Evolutionary conservation across 2,113 vertebrate species (phyloP).

Genomic region (Sminthopsis crassicaudata): DNA sequence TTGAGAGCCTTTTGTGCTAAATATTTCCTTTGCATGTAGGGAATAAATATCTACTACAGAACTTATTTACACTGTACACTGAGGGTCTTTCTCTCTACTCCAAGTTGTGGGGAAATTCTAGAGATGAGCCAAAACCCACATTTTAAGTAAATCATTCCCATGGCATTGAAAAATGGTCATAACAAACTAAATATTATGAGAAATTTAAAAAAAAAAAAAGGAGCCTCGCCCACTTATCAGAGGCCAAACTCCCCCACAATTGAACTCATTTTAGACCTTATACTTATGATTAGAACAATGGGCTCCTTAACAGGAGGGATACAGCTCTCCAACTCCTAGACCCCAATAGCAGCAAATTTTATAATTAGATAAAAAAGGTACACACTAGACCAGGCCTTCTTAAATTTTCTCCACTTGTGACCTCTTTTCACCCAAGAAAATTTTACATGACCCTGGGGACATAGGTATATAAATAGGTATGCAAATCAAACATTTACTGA

Average conservation of each 20-base stretch:
- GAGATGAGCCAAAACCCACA: not conserved
- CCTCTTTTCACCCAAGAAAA: too few relatives aligned
- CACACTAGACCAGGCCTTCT: not conserved
- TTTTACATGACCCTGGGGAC: too few relatives aligned
- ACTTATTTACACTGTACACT: not conserved
- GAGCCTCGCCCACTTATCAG: not conserved
- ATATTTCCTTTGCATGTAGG: not conserved
- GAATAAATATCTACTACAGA: not conserved
- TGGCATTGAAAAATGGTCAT: not conserved
- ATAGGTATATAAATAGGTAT: too few relatives aligned
- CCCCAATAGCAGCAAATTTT: not conserved
- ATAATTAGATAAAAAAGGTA: not conserved
- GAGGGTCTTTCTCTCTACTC: not conserved
- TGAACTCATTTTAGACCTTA: not conserved
- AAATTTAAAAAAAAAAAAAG: too few relatives aligned
- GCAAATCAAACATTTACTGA: too few relatives aligned
- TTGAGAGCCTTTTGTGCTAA: not conserved
- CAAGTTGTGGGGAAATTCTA: not conserved
- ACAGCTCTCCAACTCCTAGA: not conserved
- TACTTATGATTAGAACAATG: not conserved
- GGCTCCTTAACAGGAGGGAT: not conserved
- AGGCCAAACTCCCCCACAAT: not conserved
- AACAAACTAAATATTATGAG: not conserved
- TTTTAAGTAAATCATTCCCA: not conserved
- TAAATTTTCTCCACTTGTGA: not conserved